Evolutionary conservation across 2,113 vertebrate genomes (phyloP).

Genomic region (Tragelaphus strepsiceros): DNA sequence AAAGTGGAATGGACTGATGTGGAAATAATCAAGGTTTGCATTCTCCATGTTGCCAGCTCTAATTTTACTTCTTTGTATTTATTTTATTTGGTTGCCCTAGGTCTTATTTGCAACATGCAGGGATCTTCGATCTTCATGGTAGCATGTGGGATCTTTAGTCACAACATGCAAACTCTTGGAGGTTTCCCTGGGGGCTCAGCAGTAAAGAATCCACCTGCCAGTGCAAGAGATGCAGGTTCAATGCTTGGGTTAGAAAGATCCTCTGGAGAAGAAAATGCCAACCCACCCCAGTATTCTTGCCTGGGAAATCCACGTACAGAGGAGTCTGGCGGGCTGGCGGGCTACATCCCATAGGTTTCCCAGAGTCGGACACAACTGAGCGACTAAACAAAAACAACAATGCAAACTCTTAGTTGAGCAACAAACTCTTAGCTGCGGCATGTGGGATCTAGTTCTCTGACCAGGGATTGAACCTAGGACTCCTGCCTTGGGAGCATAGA

Average conservation of each 20-base stretch:
- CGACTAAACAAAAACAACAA: background rate
- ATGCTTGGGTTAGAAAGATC: background rate
- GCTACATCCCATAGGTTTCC: background rate
- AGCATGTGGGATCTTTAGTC: background rate
- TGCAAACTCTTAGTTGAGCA: background rate
- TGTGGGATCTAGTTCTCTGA: background rate
- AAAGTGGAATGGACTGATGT: background rate
- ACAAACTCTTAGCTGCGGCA: background rate
- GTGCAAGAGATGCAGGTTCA: background rate
- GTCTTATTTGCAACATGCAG: background rate
- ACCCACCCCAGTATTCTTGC: background rate
- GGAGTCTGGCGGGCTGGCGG: background rate
- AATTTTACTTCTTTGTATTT: background rate
- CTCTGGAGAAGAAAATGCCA: background rate
- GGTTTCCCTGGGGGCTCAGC: background rate
- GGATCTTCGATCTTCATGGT: background rate
- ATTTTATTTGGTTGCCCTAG: background rate
- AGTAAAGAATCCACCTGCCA: background rate
- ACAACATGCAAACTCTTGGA: background rate
- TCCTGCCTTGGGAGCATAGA: background rate
- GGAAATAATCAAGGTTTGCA: background rate
- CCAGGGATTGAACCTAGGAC: background rate
- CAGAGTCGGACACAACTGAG: background rate
- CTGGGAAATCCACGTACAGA: background rate
- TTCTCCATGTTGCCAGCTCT: background rate